Evolutionary conservation across 2,888 invertebrate species (phyloP), one percentile per base, ranked within the genome.

Genomic region (Ophion ellenae): DNA sequence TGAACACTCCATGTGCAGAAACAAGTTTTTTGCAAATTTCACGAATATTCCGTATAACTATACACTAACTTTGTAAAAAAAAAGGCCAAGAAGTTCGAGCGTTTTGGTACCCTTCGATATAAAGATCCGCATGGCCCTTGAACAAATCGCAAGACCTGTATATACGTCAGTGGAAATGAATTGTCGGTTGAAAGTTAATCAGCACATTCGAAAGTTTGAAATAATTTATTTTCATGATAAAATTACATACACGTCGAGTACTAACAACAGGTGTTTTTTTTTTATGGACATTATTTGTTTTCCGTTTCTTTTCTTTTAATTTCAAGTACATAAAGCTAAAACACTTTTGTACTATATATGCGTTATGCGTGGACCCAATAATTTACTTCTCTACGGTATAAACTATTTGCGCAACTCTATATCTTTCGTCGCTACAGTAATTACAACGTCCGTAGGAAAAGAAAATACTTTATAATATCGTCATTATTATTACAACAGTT

Each of bases 341-440:
- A 92, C 92, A 92, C 92, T 92, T 92, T 92, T 92, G 92, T 92
- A 92, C 92, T 92, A 88, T 87, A 87, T 70, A 85, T 88, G 89
- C 89, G 87, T 90, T 90, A 89, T 87, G 89, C 89, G 89, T 91
- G 90, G 89, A 90, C 89, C 92, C 89, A 91, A 92, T 92, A 92
- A 92, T 91, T 92, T 91, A 92, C 88, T 91, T 90, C 84, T 88
- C 81, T 89, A 88, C 90, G 89, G 88, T 87, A 87, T 87, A 87
- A 87, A 87, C 86, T 83, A 86, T 82, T 70, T 83, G 85, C 78
- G 84, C 63, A 75, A 76, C 74, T 78, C 24, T 74, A 63, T 14
- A 53, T 53, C 17, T 75, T 45, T 69, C 71, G 88, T 89, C 88
- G 83, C 91, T 91, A 91, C 88, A 88, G 90, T 92, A 92, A 90